These are phyloP conservation scores for Aphelenchoides besseyi DNA, from an alignment of 1,140 invertebrate species.

Conservation along the genomic window DNA sequence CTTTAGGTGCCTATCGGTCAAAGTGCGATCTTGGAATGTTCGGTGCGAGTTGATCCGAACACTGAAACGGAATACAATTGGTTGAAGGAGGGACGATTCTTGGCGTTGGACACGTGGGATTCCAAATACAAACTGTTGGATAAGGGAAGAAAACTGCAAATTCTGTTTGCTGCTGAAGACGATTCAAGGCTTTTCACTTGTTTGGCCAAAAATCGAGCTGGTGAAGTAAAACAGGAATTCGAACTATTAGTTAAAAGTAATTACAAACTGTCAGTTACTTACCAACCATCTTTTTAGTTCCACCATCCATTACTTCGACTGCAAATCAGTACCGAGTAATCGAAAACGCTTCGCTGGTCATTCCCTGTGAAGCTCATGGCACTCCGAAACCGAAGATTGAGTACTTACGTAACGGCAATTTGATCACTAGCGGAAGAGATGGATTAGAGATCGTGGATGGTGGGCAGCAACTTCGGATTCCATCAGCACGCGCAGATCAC, in stretches of 20 bases:
- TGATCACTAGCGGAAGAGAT: conserved; percentile 15
- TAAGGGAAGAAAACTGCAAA: conserved; percentile 44
- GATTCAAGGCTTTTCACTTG: conserved; percentile 62
- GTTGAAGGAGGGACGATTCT: neutral
- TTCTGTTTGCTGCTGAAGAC: conserved; percentile 36
- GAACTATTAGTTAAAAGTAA: conserved; percentile 56
- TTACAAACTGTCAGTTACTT: no score
- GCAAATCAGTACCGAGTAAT: conserved; percentile 40
- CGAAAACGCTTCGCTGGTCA: conserved; percentile 53
- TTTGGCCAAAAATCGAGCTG: conserved; percentile 63
- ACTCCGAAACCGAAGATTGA: conserved; percentile 58
- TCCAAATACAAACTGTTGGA: conserved; percentile 31
- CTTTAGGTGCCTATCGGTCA: conserved; percentile 30
- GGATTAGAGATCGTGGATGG: conserved; percentile 26
- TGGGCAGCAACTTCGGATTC: conserved; percentile 49
- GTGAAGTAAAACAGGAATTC: conserved; percentile 53
- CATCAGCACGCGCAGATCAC: conserved; percentile 32
- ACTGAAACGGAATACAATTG: conserved; percentile 9
- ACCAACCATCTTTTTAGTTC: conserved; percentile 2
- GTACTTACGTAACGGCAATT: conserved; percentile 20
- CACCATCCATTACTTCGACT: neutral
- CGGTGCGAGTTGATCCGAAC: conserved; percentile 18
- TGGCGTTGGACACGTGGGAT: neutral
- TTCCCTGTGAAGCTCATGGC: conserved; percentile 64
- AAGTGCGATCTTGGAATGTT: conserved; percentile 43